phyloP scores from a whole-genome alignment of 2,888 invertebrate species.

The Cephus runcator region DNA sequence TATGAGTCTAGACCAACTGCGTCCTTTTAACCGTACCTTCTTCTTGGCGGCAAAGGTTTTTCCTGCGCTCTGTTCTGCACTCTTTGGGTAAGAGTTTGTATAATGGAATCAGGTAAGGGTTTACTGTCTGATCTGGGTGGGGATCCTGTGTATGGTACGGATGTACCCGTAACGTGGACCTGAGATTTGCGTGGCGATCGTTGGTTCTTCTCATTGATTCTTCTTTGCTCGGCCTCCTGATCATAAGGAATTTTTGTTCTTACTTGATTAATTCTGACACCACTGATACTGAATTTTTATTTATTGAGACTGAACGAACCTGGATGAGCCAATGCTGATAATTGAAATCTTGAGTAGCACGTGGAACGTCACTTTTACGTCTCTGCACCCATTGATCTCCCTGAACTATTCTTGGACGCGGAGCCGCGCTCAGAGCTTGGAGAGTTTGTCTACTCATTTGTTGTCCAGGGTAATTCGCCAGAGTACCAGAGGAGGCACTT shows the following conservation, averaged over 20 bases:
- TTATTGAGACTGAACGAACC: slow-evolving; percentile 62
- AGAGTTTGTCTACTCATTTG: slow-evolving; percentile 79
- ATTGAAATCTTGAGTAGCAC: slow-evolving; percentile 68
- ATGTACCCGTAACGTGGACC: slow-evolving; percentile 64
- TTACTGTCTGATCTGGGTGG: slow-evolving; percentile 67
- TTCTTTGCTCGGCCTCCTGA: slow-evolving; percentile 89
- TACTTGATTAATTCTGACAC: slow-evolving; percentile 8
- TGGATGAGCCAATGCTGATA: slow-evolving; percentile 94
- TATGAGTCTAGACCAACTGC: background rate
- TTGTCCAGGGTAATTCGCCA: slow-evolving; percentile 64
- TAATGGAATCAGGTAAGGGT: slow-evolving; percentile 77
- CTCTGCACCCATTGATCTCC: slow-evolving; percentile 79
- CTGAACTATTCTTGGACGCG: slow-evolving; percentile 79
- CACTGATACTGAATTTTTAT: slow-evolving; percentile 4
- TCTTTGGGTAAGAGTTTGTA: slow-evolving; percentile 77
- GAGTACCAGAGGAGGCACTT: slow-evolving; percentile 57
- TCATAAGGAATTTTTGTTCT: background rate
- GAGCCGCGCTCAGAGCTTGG: slow-evolving; percentile 81
- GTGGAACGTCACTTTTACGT: slow-evolving; percentile 66
- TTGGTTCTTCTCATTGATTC: slow-evolving; percentile 76
- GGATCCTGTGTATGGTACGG: slow-evolving; percentile 54
- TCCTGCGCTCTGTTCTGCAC: slow-evolving; percentile 71
- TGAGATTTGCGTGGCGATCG: slow-evolving; percentile 59
- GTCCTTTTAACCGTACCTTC: slow-evolving; percentile 57
- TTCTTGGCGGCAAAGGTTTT: slow-evolving; percentile 54